phyloP scores from a whole-genome alignment of 2,113 vertebrate genomes.

The Condylura cristata region DNA sequence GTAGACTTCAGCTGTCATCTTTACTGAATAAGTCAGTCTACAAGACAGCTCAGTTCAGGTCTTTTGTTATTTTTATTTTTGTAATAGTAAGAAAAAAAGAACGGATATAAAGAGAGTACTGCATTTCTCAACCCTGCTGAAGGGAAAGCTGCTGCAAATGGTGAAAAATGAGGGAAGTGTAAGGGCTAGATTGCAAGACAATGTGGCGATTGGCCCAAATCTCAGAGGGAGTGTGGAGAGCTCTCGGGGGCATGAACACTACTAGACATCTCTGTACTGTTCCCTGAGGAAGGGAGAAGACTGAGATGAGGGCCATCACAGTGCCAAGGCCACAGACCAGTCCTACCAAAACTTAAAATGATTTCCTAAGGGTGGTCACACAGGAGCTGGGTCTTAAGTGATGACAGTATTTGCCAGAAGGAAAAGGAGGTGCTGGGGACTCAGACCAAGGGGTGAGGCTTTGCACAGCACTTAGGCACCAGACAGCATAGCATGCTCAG shows the following conservation, averaged over 20 bases:
- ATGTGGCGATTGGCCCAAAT: neutral
- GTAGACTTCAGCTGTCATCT: slow-evolving; percentile 53
- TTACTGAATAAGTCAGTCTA: slow-evolving; percentile 5
- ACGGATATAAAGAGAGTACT: neutral
- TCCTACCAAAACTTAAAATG: neutral
- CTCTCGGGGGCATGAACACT: neutral
- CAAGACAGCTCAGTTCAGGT: slow-evolving; percentile 15
- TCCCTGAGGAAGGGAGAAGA: too few relatives aligned
- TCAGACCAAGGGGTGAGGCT: neutral
- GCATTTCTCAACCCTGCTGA: neutral
- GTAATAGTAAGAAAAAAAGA: slow-evolving; percentile 8
- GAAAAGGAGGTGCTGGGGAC: neutral
- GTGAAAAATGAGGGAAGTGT: neutral
- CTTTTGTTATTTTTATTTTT: slow-evolving; percentile 59
- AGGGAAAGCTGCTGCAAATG: neutral
- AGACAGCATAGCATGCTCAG: too few relatives aligned
- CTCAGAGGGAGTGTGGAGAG: neutral
- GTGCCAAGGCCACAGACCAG: neutral
- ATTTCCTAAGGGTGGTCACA: neutral
- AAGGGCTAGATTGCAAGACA: neutral
- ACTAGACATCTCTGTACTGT: neutral
- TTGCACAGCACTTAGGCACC: neutral
- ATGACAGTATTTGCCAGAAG: neutral
- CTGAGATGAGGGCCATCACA: too few relatives aligned
- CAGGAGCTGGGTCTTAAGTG: neutral